phyloP scores from a whole-genome alignment of 2,113 vertebrate genomes.

The Callaeas wilsoni region DNA sequence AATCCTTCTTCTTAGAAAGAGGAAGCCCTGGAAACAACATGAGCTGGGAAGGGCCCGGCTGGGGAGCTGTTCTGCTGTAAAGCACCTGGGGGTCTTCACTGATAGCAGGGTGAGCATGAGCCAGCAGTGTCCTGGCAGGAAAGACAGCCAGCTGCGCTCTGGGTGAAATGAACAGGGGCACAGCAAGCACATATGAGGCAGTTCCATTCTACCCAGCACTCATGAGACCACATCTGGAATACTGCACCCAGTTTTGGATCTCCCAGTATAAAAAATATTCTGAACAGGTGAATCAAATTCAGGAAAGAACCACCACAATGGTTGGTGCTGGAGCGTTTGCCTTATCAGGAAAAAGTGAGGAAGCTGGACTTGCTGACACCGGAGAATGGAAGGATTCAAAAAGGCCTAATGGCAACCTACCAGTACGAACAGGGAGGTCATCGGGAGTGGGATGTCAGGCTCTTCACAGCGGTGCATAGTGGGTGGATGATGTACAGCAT shows the following conservation, averaged over 20 bases:
- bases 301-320: background rate
- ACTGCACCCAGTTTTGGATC: background rate
- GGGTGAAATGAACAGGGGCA: background rate
- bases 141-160: rapidly evolving
- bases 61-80: background rate
- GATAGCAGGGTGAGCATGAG: background rate
- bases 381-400: background rate
- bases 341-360: background rate
- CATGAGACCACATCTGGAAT: background rate
- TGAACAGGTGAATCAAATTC: background rate
- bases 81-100: background rate
- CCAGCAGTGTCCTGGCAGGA: background rate
- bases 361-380: background rate
- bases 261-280: background rate
- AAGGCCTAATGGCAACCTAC: background rate
- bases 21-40: background rate
- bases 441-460: background rate
- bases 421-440: background rate
- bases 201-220: background rate
- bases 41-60: background rate
- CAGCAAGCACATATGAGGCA: background rate
- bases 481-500: background rate
- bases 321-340: background rate
- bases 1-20: background rate
- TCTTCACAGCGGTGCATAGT: background rate